These are phyloP conservation scores for Bombus picipes DNA, from an alignment of 1,140 invertebrate genomes.

Conservation along the genomic window DNA sequence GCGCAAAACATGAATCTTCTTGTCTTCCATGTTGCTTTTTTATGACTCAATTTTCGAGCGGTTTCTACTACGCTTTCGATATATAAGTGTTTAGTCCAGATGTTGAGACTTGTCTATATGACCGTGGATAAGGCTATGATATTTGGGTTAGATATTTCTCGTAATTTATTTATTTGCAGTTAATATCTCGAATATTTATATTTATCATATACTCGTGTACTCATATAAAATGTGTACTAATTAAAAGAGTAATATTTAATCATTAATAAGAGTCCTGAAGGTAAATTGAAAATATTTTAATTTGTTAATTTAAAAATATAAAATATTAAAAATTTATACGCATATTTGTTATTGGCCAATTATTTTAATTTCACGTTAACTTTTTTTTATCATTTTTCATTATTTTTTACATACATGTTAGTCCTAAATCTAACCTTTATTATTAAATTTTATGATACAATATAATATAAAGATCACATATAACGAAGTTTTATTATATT, in stretches of 20 bases:
- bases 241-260: background rate
- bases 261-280: background rate
- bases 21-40: no score
- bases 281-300: slow-evolving; percentile 2
- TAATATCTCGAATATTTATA: background rate
- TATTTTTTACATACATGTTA: background rate
- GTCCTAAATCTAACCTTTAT: background rate
- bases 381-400: background rate
- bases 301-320: background rate
- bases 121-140: no score
- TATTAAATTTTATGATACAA: background rate
- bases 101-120: no score
- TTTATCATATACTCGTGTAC: background rate
- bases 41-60: no score
- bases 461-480: background rate
- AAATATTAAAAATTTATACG: background rate
- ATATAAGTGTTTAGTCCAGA: no score
- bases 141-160: background rate
- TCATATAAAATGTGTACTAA: background rate
- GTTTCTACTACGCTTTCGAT: no score
- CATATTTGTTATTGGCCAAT: background rate
- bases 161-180: background rate
- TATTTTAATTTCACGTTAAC: background rate
- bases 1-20: no score
- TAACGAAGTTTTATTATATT: background rate